These are phyloP conservation scores for Amorpha juglandis DNA, from an alignment of 2,888 invertebrate species.

Conservation along the genomic window DNA sequence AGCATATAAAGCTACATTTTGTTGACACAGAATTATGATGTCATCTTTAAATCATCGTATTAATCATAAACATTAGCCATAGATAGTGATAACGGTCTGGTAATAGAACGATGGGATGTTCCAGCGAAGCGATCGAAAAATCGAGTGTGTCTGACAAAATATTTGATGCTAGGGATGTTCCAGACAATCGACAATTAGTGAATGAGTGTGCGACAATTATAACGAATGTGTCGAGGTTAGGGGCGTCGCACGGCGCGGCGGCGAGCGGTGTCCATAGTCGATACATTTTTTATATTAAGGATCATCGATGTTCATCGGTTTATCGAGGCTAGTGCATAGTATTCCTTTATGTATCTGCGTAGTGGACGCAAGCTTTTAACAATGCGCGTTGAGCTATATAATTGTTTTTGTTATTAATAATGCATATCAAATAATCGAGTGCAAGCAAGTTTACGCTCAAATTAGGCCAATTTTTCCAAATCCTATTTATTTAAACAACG, in stretches of 20 bases:
- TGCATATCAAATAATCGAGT: conserved; percentile 50
- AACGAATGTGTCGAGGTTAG: conserved; percentile 15
- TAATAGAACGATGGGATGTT: neutral
- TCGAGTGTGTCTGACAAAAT: conserved; percentile 20
- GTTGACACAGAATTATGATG: neutral
- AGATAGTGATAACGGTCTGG: neutral
- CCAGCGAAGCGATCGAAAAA: neutral
- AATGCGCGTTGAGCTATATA: conserved; percentile 24
- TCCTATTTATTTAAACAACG: conserved; percentile 43
- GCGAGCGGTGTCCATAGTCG: conserved; percentile 22
- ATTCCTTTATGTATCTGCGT: conserved; percentile 42
- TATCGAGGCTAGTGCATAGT: conserved; percentile 65
- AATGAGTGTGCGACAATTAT: conserved; percentile 13
- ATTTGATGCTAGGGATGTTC: conserved; percentile 12
- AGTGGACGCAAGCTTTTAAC: conserved; percentile 45
- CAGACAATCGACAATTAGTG: conserved; percentile 15
- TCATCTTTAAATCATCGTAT: neutral
- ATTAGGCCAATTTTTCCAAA: conserved; percentile 56
- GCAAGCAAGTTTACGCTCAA: conserved; percentile 57
- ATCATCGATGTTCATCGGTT: conserved; percentile 62
- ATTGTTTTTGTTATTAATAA: conserved; percentile 34
- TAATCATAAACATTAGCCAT: neutral
- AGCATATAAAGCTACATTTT: neutral
- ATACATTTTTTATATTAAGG: conserved; percentile 72
- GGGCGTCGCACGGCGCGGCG: conserved; percentile 11